Base-by-base conservation (phyloP, 2,888 invertebrate genomes). In the Melanophora roralis region DNA sequence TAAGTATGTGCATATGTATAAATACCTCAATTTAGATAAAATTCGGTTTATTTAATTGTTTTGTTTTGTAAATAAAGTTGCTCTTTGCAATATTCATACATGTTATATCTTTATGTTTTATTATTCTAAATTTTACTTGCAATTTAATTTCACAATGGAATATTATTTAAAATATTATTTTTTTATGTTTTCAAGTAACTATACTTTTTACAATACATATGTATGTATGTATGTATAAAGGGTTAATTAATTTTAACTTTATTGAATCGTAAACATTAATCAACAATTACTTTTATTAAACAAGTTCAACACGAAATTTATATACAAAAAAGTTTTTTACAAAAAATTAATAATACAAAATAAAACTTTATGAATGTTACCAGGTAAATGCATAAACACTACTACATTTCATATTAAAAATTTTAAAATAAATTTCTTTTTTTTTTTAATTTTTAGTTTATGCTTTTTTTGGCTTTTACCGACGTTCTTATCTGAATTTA, bases 131-230 rank as follows among this genome's bases (percentile, higher is more conserved):
- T 72, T 67, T 57, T 68, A 34, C 7, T 76, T 80, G 76, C 67
- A 73, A 62, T 71, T 32, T 34, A 55, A 32, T 47, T 72, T 76
- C 71, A 75, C 75, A 75, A 73, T 75, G 40, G 60, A 69, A 79
- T 67, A 67, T 60, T 67, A 51, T 57, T 68, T 27, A 68, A 49
- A 14, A 27, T 76, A 80, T 65, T 38, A 1, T 64, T 71, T 71
- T 62, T 49, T 49, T 67, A 72, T 65, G 65, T 71, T 59, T 67
- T 45, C 51, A 40, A 1, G n/a, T 38, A 69, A 45, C 69, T 79
- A 55, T 67, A 1, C 43, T 34, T 57, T 53, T 38, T 40, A 11
- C 14, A 40, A n/a, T 23, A n/a, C n/a, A n/a, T 27, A n/a, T 27
- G 16, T 7, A n/a, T 53, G 51, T 45, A 64, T n/a, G 55, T 72